phyloP scores from a whole-genome alignment of 2,888 invertebrate species.

The Pycnomerus fuliginosus region DNA sequence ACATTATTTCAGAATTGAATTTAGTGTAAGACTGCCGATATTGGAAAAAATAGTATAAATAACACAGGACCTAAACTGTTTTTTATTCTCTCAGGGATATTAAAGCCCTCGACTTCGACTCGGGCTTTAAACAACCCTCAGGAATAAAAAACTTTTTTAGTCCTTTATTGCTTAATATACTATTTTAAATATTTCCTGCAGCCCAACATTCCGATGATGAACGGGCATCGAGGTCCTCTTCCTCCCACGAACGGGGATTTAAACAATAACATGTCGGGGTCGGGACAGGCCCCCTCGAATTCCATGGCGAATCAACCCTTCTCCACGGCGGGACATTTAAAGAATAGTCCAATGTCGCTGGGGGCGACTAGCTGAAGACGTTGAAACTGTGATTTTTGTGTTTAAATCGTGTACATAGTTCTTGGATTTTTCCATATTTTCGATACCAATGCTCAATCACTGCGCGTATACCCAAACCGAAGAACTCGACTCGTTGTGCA shows the following conservation, averaged over 20 bases:
- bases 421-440: conserved; percentile 2
- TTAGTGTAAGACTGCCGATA: too few relatives aligned
- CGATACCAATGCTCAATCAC: conserved; percentile 20
- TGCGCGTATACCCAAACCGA: conserved; percentile 13
- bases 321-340: conserved; percentile 54
- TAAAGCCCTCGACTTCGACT: too few relatives aligned
- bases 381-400: conserved; percentile 19
- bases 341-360: conserved; percentile 55
- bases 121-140: too few relatives aligned
- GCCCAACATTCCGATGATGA: conserved; percentile 55
- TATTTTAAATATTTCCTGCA: too few relatives aligned
- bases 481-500: conserved; percentile 19
- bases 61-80: too few relatives aligned
- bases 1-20: too few relatives aligned
- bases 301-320: conserved; percentile 55
- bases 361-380: conserved; percentile 66
- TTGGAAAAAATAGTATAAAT: too few relatives aligned
- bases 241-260: conserved; percentile 60
- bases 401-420: conserved; percentile 17
- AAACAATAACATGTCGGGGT: conserved; percentile 68
- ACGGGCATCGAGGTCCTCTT: conserved; percentile 52
- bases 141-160: too few relatives aligned
- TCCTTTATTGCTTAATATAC: too few relatives aligned
- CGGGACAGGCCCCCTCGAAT: conserved; percentile 49
- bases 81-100: too few relatives aligned